Conservation (phyloP, 2,797 vertebrate genomes). For the Micromesistius poutassou region DNA sequence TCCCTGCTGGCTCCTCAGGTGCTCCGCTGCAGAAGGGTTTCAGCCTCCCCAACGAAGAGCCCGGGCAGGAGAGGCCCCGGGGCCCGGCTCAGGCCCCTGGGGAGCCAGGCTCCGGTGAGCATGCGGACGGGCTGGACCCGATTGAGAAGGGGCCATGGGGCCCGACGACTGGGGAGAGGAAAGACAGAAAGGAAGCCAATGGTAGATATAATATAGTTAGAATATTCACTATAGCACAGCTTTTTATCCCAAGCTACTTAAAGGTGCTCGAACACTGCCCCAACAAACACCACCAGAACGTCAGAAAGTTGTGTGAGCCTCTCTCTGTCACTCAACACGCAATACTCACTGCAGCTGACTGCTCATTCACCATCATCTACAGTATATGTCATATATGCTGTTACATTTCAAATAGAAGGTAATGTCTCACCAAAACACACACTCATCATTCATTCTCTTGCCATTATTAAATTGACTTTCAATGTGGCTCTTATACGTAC, state of each 20-base stretch:
- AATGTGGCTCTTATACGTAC: too few species aligned
- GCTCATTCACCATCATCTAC: too few species aligned
- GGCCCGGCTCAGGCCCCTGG: background rate
- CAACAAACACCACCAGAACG: too few species aligned
- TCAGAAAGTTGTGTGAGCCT: too few species aligned
- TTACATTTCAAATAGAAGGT: background rate
- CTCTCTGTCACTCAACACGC: too few species aligned
- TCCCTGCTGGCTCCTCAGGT: background rate
- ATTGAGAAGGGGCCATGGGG: conserved; percentile 35
- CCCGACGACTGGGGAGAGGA: conserved; percentile 12
- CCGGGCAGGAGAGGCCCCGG: conserved; percentile 31
- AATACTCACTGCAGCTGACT: too few species aligned
- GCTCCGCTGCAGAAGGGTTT: conserved; percentile 51
- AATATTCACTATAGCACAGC: background rate
- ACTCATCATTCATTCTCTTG: background rate
- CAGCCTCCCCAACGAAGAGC: conserved; percentile 40
- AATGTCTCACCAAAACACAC: background rate
- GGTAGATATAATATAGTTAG: background rate
- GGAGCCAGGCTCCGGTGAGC: conserved; percentile 55
- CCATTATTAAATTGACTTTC: background rate
- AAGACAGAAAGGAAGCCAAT: conserved; percentile 43
- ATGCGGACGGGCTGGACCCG: conserved; percentile 48
- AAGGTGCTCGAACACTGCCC: too few species aligned
- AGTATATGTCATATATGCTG: too few species aligned
- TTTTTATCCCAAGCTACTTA: background rate